A percentile compares a stretch with the other conserved stretches of the same genome.
Conservation (phyloP, 2,797 vertebrate species). For the Pyrocephalus nanus region DNA sequence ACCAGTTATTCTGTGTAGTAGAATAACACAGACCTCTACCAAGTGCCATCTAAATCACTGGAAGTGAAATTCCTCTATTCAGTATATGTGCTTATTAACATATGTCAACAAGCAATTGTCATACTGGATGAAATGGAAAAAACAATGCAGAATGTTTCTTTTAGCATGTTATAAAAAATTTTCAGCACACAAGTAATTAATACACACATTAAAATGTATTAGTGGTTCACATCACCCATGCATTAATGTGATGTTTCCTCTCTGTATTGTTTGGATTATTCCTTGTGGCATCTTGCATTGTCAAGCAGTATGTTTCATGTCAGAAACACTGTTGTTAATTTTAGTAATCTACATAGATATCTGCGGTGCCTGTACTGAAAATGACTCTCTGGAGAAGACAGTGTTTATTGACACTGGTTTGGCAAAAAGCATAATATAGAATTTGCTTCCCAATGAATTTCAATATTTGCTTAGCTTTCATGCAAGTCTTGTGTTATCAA, state of each 20-base stretch:
- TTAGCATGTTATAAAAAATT: neutral
- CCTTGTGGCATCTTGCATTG: conserved; percentile 15
- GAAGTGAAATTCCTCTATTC: neutral
- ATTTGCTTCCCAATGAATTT: neutral
- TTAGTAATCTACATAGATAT: conserved; percentile 7
- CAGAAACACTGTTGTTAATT: conserved; percentile 5
- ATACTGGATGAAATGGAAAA: neutral
- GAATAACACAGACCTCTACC: neutral
- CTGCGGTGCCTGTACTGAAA: neutral
- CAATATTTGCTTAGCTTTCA: neutral
- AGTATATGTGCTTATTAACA: neutral
- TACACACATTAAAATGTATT: neutral
- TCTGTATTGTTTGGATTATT: conserved; percentile 5
- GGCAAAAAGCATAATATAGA: neutral
- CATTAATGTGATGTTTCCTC: neutral
- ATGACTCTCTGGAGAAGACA: neutral
- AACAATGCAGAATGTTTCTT: neutral
- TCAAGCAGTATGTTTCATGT: neutral
- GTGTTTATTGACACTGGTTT: neutral
- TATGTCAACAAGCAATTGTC: neutral
- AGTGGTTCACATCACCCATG: neutral
- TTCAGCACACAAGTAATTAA: neutral
- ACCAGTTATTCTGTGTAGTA: neutral
- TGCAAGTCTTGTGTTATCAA: neutral
- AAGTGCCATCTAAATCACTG: neutral